Evolutionary conservation across 2,113 vertebrate genomes (phyloP).

Genomic region (Siphamia tubifer): DNA sequence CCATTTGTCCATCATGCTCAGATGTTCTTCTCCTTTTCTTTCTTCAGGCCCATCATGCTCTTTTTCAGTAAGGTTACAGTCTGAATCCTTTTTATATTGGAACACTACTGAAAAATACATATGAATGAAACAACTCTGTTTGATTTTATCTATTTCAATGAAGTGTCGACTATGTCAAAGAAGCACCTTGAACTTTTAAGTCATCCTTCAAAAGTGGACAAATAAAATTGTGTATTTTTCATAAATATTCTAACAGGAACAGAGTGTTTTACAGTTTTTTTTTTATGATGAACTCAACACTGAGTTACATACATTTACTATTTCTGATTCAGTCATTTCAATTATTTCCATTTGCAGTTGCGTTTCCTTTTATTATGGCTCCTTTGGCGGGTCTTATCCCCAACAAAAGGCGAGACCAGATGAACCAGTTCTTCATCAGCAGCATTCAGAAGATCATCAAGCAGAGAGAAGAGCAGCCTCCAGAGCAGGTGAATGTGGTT

Average conservation of each 20-base stretch:
- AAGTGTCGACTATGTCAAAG: too few species aligned
- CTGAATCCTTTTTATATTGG: neutral
- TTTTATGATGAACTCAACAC: too few species aligned
- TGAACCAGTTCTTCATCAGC: constrained; percentile 88
- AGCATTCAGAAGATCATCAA: constrained; percentile 84
- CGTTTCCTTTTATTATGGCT: constrained; percentile 87
- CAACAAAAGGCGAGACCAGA: constrained; percentile 83
- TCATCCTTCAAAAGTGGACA: neutral
- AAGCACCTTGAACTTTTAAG: too few species aligned
- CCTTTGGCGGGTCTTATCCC: constrained; percentile 79
- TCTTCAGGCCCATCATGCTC: constrained; percentile 84
- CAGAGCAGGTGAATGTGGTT: constrained; percentile 79
- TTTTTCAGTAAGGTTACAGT: constrained; percentile 83
- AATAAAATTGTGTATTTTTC: neutral
- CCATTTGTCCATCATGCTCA: constrained; percentile 87
- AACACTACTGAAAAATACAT: too few species aligned
- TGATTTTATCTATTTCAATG: too few species aligned
- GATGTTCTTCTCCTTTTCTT: constrained; percentile 83
- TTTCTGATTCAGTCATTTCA: neutral
- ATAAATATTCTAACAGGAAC: too few species aligned
- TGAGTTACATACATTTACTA: neutral
- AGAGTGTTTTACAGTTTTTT: too few species aligned
- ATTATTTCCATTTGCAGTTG: constrained; percentile 79
- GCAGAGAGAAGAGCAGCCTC: constrained; percentile 85
- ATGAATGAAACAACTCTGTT: too few species aligned